Conservation (phyloP, 2,113 vertebrate genomes). For the Ictalurus punctatus region DNA sequence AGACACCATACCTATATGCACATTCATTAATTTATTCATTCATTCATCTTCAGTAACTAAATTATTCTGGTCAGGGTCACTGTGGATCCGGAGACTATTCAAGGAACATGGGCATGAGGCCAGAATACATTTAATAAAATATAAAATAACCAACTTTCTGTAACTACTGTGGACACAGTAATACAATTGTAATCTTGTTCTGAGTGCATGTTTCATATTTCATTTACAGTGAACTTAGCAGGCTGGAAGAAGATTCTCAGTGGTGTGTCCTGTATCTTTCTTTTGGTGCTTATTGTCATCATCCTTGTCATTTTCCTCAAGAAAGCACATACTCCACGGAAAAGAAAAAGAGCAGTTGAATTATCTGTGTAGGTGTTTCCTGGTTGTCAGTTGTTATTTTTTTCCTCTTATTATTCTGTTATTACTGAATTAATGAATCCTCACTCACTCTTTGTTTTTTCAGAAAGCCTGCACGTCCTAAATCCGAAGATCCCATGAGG, state of each 20-base stretch:
- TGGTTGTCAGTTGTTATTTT: not conserved
- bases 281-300: conserved; percentile 58
- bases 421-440: not conserved
- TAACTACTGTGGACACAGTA: not conserved
- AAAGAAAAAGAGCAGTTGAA: conserved; percentile 47
- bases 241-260: conserved; percentile 72
- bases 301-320: conserved; percentile 60
- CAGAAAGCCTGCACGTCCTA: conserved; percentile 70
- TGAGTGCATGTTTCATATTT: conserved; percentile 21
- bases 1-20: not conserved
- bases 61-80: not conserved
- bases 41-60: not conserved
- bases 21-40: not conserved
- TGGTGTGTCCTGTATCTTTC: conserved; percentile 58
- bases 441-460: conserved; percentile 26
- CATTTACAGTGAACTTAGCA: conserved; percentile 68
- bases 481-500: conserved; percentile 62
- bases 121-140: not conserved
- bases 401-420: not conserved
- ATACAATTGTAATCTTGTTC: not conserved
- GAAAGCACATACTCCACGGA: conserved; percentile 49
- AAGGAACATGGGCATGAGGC: not conserved
- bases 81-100: not conserved
- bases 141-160: not conserved
- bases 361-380: conserved; percentile 70